These are phyloP conservation scores for Pyxicephalus adspersus DNA, from an alignment of 2,113 vertebrate genomes.

Conservation along the genomic window DNA sequence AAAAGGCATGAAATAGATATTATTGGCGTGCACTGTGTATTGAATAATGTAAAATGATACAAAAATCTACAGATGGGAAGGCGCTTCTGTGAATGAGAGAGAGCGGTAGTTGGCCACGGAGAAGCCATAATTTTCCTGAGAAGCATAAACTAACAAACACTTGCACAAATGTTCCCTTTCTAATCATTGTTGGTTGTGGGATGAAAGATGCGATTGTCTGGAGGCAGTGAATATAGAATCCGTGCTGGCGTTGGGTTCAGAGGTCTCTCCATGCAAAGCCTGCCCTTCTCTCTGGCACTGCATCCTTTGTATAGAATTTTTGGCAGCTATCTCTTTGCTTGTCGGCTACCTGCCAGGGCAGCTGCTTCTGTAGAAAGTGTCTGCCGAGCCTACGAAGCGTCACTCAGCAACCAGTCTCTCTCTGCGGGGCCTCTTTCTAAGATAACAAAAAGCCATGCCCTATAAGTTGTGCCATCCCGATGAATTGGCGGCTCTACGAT, in stretches of 20 bases:
- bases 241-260: constrained; percentile 82
- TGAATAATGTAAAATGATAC: too few species aligned
- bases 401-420: constrained; percentile 84
- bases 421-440: constrained; percentile 79
- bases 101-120: too few species aligned
- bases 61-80: too few species aligned
- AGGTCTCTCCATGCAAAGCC: constrained; percentile 80
- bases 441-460: constrained; percentile 83
- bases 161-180: constrained; percentile 70
- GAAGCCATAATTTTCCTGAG: constrained; percentile 59
- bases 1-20: too few species aligned
- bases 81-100: too few species aligned
- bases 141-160: constrained; percentile 71
- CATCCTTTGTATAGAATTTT: constrained; percentile 81
- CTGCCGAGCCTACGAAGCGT: constrained; percentile 84
- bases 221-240: constrained; percentile 88
- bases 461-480: constrained; percentile 74
- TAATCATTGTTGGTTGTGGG: constrained; percentile 79
- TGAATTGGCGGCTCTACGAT: constrained; percentile 75
- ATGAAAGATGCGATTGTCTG: constrained; percentile 94
- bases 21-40: too few species aligned
- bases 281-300: constrained; percentile 82
- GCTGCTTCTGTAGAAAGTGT: constrained; percentile 84
- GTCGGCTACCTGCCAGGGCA: constrained; percentile 90
- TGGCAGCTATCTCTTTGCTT: constrained; percentile 82